Conservation (phyloP, 2,113 vertebrate species). For the Brachypteracias leptosomus region DNA sequence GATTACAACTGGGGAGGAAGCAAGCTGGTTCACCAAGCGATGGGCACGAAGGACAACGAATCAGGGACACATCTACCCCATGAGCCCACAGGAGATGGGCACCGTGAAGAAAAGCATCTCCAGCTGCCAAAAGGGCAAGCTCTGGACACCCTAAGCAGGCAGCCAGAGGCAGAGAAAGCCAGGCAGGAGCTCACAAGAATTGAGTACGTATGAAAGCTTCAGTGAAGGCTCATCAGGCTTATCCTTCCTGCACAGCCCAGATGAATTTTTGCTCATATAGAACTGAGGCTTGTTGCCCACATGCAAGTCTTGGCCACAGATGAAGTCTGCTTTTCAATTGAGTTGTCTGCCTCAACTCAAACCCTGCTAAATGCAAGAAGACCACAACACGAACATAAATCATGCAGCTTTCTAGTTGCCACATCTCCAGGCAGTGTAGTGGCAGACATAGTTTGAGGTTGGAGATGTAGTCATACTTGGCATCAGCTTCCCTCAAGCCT, state of each 20-base stretch:
- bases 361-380: neutral
- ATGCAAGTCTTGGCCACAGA: neutral
- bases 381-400: neutral
- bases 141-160: neutral
- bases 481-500: neutral
- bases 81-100: neutral
- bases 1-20: neutral
- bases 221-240: neutral
- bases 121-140: neutral
- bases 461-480: neutral
- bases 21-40: neutral
- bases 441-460: neutral
- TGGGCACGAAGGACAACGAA: neutral
- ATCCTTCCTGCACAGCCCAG: neutral
- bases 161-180: neutral
- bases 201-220: neutral
- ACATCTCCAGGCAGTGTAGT: neutral
- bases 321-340: neutral
- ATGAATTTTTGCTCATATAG: neutral
- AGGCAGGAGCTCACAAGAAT: neutral
- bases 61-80: neutral
- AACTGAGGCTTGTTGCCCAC: accelerated
- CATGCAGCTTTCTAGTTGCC: neutral
- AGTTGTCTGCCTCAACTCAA: neutral
- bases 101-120: neutral